Percentiles rank a stretch among this genome's conserved stretches.
Conservation (phyloP, 2,113 vertebrate species). For the Alligator sinensis region DNA sequence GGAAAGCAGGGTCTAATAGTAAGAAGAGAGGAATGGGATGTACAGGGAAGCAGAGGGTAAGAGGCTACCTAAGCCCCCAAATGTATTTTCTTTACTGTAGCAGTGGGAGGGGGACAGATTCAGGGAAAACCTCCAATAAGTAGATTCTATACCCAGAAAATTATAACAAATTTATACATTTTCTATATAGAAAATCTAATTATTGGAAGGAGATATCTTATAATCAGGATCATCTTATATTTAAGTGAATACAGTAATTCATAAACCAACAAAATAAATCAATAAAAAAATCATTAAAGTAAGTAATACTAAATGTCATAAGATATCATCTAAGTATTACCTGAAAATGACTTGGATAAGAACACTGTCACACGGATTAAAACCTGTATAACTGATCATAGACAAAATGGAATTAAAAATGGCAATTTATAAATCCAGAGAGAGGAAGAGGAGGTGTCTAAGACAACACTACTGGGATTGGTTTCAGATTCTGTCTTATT, state of each 20-base stretch:
- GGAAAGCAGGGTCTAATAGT: no score
- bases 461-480: neutral
- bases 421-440: neutral
- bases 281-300: neutral
- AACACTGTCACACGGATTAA: neutral
- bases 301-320: neutral
- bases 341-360: neutral
- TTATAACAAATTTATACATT: no score
- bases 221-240: no score
- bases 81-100: no score
- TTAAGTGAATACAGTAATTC: neutral
- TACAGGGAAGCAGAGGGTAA: no score
- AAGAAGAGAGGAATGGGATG: no score
- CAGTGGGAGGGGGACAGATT: no score
- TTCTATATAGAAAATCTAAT: no score
- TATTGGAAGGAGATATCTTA: no score
- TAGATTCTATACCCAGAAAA: no score
- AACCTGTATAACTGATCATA: neutral
- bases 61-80: no score
- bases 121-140: no score
- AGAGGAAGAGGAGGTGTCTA: neutral
- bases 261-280: neutral
- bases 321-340: neutral
- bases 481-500: neutral
- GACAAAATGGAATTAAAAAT: constrained; percentile 16